These are phyloP conservation scores for Oegoconia quadripuncta DNA, from an alignment of 2,888 invertebrate species.

Conservation along the genomic window DNA sequence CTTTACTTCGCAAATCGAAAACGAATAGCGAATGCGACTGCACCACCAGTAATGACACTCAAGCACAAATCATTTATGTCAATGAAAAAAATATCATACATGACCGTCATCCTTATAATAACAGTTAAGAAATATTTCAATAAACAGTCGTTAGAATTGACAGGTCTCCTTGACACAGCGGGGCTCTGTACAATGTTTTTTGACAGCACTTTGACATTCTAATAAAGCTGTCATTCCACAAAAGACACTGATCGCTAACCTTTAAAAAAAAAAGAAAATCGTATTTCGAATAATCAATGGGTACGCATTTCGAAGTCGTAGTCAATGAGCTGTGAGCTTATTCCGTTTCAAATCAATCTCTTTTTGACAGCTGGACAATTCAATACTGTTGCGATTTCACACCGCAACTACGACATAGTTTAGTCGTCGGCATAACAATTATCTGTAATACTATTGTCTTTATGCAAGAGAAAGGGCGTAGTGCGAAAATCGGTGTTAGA, in stretches of 20 bases:
- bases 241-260: not conserved
- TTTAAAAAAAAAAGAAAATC: too few relatives aligned
- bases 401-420: constrained; percentile 41
- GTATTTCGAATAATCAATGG: too few relatives aligned
- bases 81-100: too few relatives aligned
- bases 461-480: constrained; percentile 54
- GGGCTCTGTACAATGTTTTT: not conserved
- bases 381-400: constrained; percentile 17
- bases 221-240: not conserved
- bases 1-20: too few relatives aligned
- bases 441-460: constrained; percentile 63
- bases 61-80: too few relatives aligned
- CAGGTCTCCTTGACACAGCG: constrained; percentile 2
- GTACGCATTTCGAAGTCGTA: too few relatives aligned
- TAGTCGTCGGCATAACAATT: constrained; percentile 50
- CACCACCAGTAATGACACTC: too few relatives aligned
- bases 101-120: not conserved
- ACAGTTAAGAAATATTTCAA: not conserved
- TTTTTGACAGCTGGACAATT: constrained; percentile 3
- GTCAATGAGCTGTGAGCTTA: too few relatives aligned
- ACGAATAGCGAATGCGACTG: too few relatives aligned
- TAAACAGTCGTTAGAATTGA: not conserved
- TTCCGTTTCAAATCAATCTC: constrained; percentile 1
- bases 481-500: constrained; percentile 45
- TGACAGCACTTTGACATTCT: not conserved